Conservation (phyloP, 2,797 vertebrate species). For the Rhodeus uyekii region DNA sequence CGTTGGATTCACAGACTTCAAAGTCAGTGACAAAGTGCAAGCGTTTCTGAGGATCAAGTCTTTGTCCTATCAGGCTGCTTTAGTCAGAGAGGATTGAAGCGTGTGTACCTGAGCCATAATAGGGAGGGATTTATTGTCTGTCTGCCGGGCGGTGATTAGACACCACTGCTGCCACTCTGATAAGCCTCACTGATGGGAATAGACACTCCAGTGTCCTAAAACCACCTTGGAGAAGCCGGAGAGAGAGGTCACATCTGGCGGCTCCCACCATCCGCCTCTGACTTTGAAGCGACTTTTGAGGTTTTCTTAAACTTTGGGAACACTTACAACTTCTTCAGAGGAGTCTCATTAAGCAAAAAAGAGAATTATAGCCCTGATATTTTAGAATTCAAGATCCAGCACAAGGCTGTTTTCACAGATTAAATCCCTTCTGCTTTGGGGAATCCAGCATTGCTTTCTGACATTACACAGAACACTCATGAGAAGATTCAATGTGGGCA, state of each 20-base stretch:
- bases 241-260: conserved; percentile 49
- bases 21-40: conserved; percentile 31
- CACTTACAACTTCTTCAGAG: conserved; percentile 30
- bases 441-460: conserved; percentile 35
- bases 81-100: conserved; percentile 48
- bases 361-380: conserved; percentile 24
- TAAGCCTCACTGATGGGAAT: conserved; percentile 70
- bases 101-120: conserved; percentile 56
- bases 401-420: conserved; percentile 40
- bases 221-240: conserved; percentile 53
- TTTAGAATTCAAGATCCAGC: conserved; percentile 46
- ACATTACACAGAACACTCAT: conserved; percentile 43
- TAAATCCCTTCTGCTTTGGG: conserved; percentile 32
- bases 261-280: conserved; percentile 47
- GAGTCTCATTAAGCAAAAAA: conserved; percentile 30
- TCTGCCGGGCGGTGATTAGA: conserved; percentile 76
- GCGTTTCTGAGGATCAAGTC: conserved; percentile 37
- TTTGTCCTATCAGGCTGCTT: conserved; percentile 39
- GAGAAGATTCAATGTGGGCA: conserved; percentile 32
- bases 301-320: conserved; percentile 45
- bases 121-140: conserved; percentile 61
- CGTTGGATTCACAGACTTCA: conserved; percentile 19
- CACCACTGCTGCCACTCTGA: conserved; percentile 73
- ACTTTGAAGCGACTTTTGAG: conserved; percentile 61
- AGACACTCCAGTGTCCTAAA: conserved; percentile 63